phyloP scores from a whole-genome alignment of 2,888 invertebrate genomes.

The Tribolium freemani region DNA sequence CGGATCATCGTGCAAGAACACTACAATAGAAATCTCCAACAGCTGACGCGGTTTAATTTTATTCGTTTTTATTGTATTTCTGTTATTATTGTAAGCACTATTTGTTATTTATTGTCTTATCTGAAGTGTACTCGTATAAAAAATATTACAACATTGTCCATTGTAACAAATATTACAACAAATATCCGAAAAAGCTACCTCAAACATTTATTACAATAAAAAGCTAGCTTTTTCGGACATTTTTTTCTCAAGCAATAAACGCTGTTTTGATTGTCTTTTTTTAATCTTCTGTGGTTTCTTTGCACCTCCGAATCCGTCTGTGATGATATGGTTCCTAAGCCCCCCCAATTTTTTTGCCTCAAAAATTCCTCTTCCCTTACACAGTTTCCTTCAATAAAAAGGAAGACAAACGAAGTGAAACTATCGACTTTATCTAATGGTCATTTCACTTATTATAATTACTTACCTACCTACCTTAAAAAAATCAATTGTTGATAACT shows the following conservation, averaged over 20 bases:
- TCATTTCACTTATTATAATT: no score
- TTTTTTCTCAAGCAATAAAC: constrained; percentile 41
- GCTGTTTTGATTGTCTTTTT: constrained; percentile 28
- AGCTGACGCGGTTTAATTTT: constrained; percentile 34
- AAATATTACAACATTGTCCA: no score
- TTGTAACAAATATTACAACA: no score
- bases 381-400: constrained; percentile 60
- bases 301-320: constrained; percentile 78
- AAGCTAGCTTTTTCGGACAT: no score
- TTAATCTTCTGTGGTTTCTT: constrained; percentile 67
- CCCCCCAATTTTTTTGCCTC: constrained; percentile 74
- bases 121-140: background rate
- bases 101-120: background rate
- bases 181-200: no score
- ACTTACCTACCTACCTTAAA: no score
- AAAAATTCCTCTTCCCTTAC: constrained; percentile 74
- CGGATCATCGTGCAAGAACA: constrained; percentile 68
- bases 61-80: background rate
- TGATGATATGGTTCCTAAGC: constrained; percentile 78
- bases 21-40: constrained; percentile 86
- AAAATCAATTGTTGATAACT: no score
- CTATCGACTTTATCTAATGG: constrained; percentile 72
- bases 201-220: no score
- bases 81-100: background rate
- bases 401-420: constrained; percentile 66